Percentiles rank a stretch among this genome's conserved stretches.
Evolutionary conservation across 1,140 invertebrate species (phyloP).

Genomic region (Pollicipes pollicipes): DNA sequence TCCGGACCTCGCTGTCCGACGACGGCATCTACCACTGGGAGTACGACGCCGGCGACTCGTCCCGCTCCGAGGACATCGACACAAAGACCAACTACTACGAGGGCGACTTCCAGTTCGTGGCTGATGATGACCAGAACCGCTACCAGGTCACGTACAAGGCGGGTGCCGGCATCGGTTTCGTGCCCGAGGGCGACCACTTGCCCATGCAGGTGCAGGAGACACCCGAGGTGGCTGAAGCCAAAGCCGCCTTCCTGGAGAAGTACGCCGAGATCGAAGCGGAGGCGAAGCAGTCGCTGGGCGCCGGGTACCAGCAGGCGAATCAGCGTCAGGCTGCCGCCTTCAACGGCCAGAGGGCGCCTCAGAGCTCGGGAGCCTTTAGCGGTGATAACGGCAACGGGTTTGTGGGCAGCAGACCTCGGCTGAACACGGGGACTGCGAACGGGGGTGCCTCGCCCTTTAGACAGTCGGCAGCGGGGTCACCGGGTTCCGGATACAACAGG

Average conservation of each 20-base stretch:
- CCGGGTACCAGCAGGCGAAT: not conserved
- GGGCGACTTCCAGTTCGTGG: constrained; percentile 16
- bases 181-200: constrained; percentile 17
- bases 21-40: constrained; percentile 16
- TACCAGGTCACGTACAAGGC: constrained; percentile 16
- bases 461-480: too few species aligned
- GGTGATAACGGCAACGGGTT: too few species aligned
- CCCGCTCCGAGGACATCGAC: constrained; percentile 16
- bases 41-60: constrained; percentile 16
- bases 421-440: too few species aligned
- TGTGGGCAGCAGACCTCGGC: too few species aligned
- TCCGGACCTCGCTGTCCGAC: constrained; percentile 11
- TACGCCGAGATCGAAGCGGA: not conserved
- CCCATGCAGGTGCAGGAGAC: constrained; percentile 10
- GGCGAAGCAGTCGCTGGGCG: not conserved
- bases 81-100: constrained; percentile 13
- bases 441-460: too few species aligned
- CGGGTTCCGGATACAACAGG: too few species aligned
- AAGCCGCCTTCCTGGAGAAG: not conserved
- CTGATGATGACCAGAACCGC: constrained; percentile 14
- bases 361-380: too few species aligned
- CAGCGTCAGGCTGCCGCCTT: too few species aligned
- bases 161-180: constrained; percentile 17
- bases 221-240: not conserved
- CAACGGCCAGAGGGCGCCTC: too few species aligned